Evolutionary conservation across 2,797 vertebrate genomes (phyloP), one percentile per base, ranked within the genome.

Genomic region (Champsocephalus esox): DNA sequence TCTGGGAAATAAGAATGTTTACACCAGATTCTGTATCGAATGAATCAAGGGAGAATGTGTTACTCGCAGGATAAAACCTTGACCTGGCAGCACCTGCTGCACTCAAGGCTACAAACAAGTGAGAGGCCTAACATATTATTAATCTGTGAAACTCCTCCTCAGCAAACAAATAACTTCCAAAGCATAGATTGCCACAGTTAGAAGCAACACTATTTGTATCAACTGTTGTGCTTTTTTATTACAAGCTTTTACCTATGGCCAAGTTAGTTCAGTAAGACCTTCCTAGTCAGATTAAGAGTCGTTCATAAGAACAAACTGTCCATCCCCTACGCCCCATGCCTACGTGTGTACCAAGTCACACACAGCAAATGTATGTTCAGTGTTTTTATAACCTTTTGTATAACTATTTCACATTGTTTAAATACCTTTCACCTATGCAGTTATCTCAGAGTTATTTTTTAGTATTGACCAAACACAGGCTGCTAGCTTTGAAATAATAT

Each of bases 401-500:
- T 79, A 87, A 82, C 17, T 24, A 17, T 12, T 66, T 3, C 17
- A 60, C 43, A 83, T 69, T 74, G 71, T 71, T 44, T 34, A 43
- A 61, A 67, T 46, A 58, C 45, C 50, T 63, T 85, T 80, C 45
- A 60, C 41, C 52, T 48, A 52, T 14, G 55, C 34, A 32, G 16
- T 55, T 55, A 32, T 51, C 38, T 48, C 19, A 64, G 14, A 61
- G 49, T 19, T 75, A 52, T 80, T 72, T 78, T 84, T 65, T 21
- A 43, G 48, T 74, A 71, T 67, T 74, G 75, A 82, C 72, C 66
- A 88, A 88, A 87, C 74, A 82, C 5, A 56, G 54, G 70, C 60
- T 72, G 50, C n/a, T 3, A 12, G 34, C 48, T 69, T 54, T 77
- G 55, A 82, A 79, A 82, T 46, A 60, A 84, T 72, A 77, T 50